Percentiles rank a stretch among this genome's conserved stretches.
Conservation (phyloP, 2,113 vertebrate species). For the Aspiorhynchus laticeps region DNA sequence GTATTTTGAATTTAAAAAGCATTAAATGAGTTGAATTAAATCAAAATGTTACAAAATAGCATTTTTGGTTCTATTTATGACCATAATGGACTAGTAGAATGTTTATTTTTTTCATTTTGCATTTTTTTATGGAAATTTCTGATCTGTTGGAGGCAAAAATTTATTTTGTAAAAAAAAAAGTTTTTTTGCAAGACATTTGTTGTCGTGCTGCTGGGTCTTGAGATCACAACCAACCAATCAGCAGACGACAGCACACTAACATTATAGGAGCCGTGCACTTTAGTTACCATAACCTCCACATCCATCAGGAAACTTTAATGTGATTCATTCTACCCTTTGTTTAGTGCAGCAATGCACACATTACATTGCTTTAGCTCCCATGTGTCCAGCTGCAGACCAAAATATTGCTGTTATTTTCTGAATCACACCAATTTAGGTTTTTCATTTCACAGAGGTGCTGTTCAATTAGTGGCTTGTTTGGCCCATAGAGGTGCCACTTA, state of each 20-base stretch:
- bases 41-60: background rate
- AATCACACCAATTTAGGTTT: slow-evolving; percentile 10
- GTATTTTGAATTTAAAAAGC: background rate
- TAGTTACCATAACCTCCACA: background rate
- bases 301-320: background rate
- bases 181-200: background rate
- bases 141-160: background rate
- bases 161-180: background rate
- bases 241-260: background rate
- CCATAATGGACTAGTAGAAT: background rate
- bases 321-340: background rate
- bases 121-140: background rate
- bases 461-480: slow-evolving; percentile 30
- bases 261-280: background rate
- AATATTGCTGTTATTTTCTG: slow-evolving; percentile 20
- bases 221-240: background rate
- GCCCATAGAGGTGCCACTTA: slow-evolving; percentile 21
- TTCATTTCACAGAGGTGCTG: slow-evolving; percentile 1
- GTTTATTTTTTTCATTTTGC: background rate
- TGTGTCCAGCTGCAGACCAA: background rate
- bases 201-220: background rate
- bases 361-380: background rate
- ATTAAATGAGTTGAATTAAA: background rate
- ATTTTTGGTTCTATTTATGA: background rate
- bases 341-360: background rate